These are phyloP conservation scores for Brachionus asplanchnoidis DNA, from an alignment of 1,140 invertebrate genomes.

Conservation along the genomic window DNA sequence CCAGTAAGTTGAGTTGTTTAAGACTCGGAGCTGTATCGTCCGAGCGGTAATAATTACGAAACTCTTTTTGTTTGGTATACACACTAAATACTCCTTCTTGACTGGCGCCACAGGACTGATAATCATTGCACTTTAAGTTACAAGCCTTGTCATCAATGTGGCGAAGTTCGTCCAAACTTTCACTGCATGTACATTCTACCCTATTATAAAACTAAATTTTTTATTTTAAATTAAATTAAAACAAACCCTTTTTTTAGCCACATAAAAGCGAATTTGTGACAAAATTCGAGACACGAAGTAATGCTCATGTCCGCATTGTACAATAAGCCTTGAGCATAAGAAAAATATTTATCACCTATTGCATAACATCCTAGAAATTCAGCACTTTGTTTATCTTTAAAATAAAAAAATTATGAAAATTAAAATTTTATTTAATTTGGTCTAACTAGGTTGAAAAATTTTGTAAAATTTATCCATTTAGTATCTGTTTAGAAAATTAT, in stretches of 20 bases:
- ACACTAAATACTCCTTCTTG: conserved; percentile 8
- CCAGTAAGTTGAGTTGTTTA: background rate
- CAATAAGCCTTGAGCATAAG: background rate
- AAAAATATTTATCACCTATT: background rate
- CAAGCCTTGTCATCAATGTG: background rate
- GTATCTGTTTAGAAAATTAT: background rate
- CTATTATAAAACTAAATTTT: background rate
- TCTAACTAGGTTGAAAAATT: background rate
- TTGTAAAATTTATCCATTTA: background rate
- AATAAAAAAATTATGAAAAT: background rate
- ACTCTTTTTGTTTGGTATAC: background rate
- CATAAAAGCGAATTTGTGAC: background rate
- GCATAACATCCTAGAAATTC: background rate
- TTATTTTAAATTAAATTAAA: background rate
- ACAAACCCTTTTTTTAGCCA: conserved; percentile 16
- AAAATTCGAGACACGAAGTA: background rate
- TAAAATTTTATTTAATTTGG: background rate
- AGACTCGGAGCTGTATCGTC: background rate
- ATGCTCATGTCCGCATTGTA: conserved; percentile 8
- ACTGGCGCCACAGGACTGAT: background rate
- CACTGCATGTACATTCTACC: conserved; percentile 8
- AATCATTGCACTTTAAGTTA: conserved; percentile 17
- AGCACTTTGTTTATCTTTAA: background rate
- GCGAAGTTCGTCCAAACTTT: background rate
- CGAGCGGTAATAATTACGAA: background rate